Evolutionary conservation across 2,888 invertebrate genomes (phyloP).

Genomic region (Callosobruchus maculatus): DNA sequence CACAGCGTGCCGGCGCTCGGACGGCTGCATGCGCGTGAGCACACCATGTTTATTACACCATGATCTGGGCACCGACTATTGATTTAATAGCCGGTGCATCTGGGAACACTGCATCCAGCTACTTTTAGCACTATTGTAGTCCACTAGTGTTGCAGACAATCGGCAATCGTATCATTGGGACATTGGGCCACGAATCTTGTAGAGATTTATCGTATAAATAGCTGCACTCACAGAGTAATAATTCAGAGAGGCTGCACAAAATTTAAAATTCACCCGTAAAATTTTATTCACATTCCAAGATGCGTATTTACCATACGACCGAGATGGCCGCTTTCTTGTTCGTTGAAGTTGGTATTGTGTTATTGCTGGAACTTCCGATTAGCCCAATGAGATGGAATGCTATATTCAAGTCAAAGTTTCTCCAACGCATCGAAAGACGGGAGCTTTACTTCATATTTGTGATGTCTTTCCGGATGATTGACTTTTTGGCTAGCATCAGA

Average conservation of each 20-base stretch:
- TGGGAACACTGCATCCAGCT: too few relatives aligned
- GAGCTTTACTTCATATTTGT: slow-evolving; percentile 81
- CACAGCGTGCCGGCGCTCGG: too few relatives aligned
- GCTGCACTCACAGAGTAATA: too few relatives aligned
- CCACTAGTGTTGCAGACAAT: too few relatives aligned
- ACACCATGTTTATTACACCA: too few relatives aligned
- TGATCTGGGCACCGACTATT: too few relatives aligned
- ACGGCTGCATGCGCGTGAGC: too few relatives aligned
- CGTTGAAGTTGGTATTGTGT: slow-evolving; percentile 79
- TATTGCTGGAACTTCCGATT: slow-evolving; percentile 84
- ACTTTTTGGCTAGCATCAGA: slow-evolving; percentile 89
- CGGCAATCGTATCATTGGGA: not conserved
- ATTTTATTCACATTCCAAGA: slow-evolving; percentile 47
- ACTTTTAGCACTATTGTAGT: too few relatives aligned
- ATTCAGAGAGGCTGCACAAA: too few relatives aligned
- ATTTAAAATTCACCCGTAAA: not conserved
- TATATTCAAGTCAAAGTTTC: slow-evolving; percentile 83
- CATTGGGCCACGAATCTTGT: not conserved
- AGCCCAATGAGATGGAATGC: slow-evolving; percentile 86
- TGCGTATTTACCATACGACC: slow-evolving; percentile 99
- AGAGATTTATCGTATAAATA: not conserved
- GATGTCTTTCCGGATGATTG: slow-evolving; percentile 80
- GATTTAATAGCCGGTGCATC: too few relatives aligned
- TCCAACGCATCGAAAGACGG: slow-evolving; percentile 72
- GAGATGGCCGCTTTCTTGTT: slow-evolving; percentile 93